Base-by-base conservation (phyloP, 1,140 invertebrate species). In the Idris sp. region DNA sequence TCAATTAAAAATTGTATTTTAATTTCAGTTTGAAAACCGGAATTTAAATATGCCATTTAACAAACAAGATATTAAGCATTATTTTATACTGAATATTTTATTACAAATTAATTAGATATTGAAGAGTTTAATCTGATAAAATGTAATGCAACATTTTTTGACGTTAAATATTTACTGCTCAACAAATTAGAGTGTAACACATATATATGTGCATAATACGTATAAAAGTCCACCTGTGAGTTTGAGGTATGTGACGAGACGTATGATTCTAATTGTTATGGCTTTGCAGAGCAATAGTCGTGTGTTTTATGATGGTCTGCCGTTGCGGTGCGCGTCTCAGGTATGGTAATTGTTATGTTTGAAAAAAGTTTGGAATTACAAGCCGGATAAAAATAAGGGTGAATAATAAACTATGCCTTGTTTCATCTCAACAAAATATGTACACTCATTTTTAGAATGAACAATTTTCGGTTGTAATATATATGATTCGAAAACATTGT, bases 191-290 rank as follows among this genome's bases (percentile, higher is more conserved):
- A 53, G 4, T n/a, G 22, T 9, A 31, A n/a, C n/a, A n/a, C n/a
- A 53, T 58, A 33, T 25, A 46, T 40, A 38, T 14, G 25, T 26
- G 48, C 2, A 53, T 38, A 43, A 41, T 30, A 46, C 31, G 30
- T 26, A 8, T 16, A 26, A 8, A 22, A 13, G n/a, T 71, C 49
- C 68, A 73, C 69, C 59, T 73, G 69, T 31, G 46, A 72, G 53
- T 51, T 36, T 49, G 30, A 56, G 64, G 62, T 74, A 64, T 58
- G 62, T 41, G 40, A 56, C 41, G 48, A 31, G 61, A 49, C 73
- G 76, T 74, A 64, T 72, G 64, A 62, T 78, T 77, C 76, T 82
- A 80, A 82, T 80, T 80, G 79, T 80, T 82, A 80, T 79, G 69
- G 75, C 73, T 77, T 67, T 56, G 49, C 71, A 65, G 75, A 73